These are phyloP conservation scores for Byasa hedistus DNA, from an alignment of 2,888 invertebrate species.

Conservation along the genomic window DNA sequence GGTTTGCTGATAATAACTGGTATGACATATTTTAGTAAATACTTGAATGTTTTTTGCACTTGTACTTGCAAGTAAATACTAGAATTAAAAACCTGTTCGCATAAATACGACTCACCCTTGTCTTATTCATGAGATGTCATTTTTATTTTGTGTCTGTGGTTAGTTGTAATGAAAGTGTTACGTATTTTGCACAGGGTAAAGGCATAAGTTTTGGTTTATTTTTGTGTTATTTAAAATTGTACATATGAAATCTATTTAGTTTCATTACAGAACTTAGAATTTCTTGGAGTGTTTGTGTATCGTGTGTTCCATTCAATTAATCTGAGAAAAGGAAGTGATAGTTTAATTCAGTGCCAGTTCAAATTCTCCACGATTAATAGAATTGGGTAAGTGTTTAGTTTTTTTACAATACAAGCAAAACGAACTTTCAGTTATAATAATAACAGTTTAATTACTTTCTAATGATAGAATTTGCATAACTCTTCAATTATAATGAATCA, in stretches of 20 bases:
- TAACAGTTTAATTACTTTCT: background rate
- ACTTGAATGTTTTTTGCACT: background rate
- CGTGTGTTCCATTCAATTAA: conserved; percentile 26
- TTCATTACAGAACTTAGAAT: background rate
- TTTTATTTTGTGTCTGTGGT: background rate
- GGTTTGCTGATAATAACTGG: too few relatives aligned
- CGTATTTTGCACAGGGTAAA: conserved; percentile 22
- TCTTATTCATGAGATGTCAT: background rate
- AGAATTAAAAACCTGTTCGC: too few relatives aligned
- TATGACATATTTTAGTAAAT: background rate
- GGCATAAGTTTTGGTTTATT: background rate
- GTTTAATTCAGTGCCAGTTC: conserved; percentile 3
- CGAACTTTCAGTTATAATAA: background rate
- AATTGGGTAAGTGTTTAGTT: conserved; percentile 33
- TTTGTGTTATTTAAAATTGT: conserved; percentile 15
- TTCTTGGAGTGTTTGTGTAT: conserved; percentile 23
- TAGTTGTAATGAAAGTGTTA: conserved; percentile 19
- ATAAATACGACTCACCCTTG: background rate
- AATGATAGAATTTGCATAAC: background rate
- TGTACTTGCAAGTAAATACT: too few relatives aligned
- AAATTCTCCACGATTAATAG: conserved; percentile 34
- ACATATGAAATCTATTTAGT: conserved; percentile 1
- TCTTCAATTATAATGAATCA: background rate
- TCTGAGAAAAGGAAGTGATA: conserved; percentile 22
- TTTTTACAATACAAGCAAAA: background rate